Evolutionary conservation across 2,888 invertebrate genomes (phyloP).

Genomic region (Rhaphigaster nebulosa): DNA sequence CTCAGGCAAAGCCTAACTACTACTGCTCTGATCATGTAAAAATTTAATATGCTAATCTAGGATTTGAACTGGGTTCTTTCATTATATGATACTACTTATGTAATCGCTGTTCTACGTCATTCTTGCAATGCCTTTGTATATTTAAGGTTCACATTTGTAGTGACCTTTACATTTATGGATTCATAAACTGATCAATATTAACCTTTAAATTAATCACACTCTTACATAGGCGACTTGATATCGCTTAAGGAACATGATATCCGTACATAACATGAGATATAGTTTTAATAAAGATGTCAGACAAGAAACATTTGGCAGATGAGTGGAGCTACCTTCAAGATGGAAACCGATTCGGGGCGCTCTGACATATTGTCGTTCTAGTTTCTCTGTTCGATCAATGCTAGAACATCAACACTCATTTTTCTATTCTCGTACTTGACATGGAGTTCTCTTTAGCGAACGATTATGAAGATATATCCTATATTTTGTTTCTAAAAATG

Average conservation of each 20-base stretch:
- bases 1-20: no score
- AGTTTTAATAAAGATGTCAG: not conserved
- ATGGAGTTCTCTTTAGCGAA: not conserved
- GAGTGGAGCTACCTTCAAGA: not conserved
- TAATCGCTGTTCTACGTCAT: no score
- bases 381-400: conserved; percentile 18
- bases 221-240: not conserved
- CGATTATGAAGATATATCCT: not conserved
- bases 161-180: no score
- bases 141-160: no score
- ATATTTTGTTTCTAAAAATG: no score
- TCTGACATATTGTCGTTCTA: not conserved
- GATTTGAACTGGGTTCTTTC: no score
- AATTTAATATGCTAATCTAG: no score
- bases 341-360: not conserved
- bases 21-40: no score
- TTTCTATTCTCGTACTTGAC: not conserved
- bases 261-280: not conserved
- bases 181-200: not conserved
- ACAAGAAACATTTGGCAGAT: not conserved
- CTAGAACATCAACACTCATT: not conserved
- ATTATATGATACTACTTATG: no score
- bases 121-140: not conserved
- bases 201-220: not conserved
- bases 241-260: not conserved